These are phyloP conservation scores for Etheostoma perlongum DNA, from an alignment of 2,797 vertebrate species.

Conservation along the genomic window DNA sequence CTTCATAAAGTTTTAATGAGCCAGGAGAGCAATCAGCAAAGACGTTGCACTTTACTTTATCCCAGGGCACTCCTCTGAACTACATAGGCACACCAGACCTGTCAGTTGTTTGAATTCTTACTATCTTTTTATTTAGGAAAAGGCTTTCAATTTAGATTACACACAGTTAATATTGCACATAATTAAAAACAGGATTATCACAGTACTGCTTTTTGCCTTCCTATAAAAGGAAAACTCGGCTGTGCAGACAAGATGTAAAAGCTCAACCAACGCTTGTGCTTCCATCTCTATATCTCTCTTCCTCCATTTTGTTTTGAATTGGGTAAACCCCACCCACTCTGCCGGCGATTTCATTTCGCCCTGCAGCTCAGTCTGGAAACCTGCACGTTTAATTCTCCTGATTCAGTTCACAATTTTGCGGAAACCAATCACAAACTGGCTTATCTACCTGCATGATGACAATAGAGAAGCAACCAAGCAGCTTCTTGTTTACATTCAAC, in stretches of 20 bases:
- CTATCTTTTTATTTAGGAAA: constrained; percentile 35
- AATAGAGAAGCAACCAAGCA: too few species aligned
- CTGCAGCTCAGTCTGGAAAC: too few species aligned
- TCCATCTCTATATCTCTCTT: neutral
- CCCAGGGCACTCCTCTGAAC: constrained; percentile 40
- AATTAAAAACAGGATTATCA: constrained; percentile 62
- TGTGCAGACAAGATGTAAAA: constrained; percentile 38
- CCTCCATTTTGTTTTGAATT: constrained; percentile 8
- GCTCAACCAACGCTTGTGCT: constrained; percentile 17
- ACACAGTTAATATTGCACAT: constrained; percentile 51
- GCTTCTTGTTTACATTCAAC: too few species aligned
- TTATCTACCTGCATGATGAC: too few species aligned
- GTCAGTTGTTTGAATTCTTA: constrained; percentile 32
- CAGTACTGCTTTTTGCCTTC: constrained; percentile 30
- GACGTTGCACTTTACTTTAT: constrained; percentile 60
- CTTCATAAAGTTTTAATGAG: constrained; percentile 82
- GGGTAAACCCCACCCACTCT: too few species aligned
- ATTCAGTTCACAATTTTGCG: too few species aligned
- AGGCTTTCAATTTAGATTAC: constrained; percentile 57
- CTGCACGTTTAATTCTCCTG: too few species aligned
- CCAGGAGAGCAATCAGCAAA: constrained; percentile 64
- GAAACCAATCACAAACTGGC: too few species aligned
- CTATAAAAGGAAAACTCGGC: constrained; percentile 18
- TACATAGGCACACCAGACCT: constrained; percentile 24
- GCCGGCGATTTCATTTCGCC: too few species aligned